A percentile compares a stretch with the other conserved stretches of the same genome.
Conservation (phyloP, 2,888 invertebrate species). For the Trichogramma dendrolimi region DNA sequence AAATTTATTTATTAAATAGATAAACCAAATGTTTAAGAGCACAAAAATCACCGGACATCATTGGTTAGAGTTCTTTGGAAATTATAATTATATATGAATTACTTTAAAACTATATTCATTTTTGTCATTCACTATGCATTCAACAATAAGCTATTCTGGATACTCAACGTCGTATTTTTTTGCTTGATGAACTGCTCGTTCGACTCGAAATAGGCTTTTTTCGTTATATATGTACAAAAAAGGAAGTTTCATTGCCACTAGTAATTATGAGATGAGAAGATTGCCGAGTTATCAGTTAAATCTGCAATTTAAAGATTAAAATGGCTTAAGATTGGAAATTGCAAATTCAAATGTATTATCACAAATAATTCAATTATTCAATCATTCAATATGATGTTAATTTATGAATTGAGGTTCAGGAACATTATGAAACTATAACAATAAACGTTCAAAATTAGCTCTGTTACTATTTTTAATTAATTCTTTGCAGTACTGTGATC, state of each 20-base stretch:
- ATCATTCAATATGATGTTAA: conserved; percentile 1
- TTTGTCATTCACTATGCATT: neutral
- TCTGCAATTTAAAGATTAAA: conserved; percentile 41
- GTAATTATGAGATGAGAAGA: conserved; percentile 32
- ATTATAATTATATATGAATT: neutral
- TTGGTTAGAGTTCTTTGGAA: neutral
- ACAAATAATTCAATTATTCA: conserved; percentile 2
- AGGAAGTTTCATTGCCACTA: conserved; percentile 35
- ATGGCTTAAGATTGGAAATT: conserved; percentile 11
- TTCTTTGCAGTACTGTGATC: too few relatives aligned
- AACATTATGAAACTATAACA: too few relatives aligned
- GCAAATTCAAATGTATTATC: conserved; percentile 1
- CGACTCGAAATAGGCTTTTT: conserved; percentile 20
- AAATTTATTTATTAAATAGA: neutral
- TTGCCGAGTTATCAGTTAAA: conserved; percentile 39
- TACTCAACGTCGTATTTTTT: conserved; percentile 12
- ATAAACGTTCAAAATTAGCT: too few relatives aligned
- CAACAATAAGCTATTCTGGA: conserved; percentile 6
- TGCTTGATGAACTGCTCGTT: conserved; percentile 22
- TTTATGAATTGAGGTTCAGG: too few relatives aligned
- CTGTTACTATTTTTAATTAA: too few relatives aligned
- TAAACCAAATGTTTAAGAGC: neutral
- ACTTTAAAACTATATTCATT: conserved; percentile 17
- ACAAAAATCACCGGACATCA: neutral
- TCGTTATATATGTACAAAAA: conserved; percentile 40